Evolutionary conservation across 2,113 vertebrate species (phyloP).

Genomic region (Engraulis encrasicolus): DNA sequence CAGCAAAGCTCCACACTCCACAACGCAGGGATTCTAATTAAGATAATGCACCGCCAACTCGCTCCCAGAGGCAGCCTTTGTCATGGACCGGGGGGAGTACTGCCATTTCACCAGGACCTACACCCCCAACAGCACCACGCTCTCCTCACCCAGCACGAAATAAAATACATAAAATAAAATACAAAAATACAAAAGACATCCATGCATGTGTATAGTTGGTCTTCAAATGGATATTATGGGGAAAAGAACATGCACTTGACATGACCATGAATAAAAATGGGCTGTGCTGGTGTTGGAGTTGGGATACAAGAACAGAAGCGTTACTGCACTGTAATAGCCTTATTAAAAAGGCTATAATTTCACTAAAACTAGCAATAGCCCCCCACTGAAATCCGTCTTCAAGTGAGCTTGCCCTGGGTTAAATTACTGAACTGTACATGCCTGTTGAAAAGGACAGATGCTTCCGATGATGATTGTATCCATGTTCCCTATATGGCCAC

Average conservation of each 20-base stretch:
- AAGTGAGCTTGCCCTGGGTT: not conserved
- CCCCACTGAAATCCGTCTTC: not conserved
- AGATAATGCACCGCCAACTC: not conserved
- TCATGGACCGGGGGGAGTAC: not conserved
- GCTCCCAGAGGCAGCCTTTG: not conserved
- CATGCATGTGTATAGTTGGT: not conserved
- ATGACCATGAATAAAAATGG: not conserved
- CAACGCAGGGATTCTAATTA: conserved; percentile 15
- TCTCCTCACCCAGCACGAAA: not conserved
- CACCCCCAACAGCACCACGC: not conserved
- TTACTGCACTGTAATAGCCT: not conserved
- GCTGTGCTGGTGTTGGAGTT: not conserved
- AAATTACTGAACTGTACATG: conserved; percentile 26
- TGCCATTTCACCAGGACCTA: not conserved
- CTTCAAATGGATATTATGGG: not conserved
- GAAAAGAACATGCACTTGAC: not conserved
- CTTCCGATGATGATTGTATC: conserved; percentile 2
- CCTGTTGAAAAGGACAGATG: conserved; percentile 57
- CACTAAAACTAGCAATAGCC: not conserved
- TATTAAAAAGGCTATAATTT: not conserved
- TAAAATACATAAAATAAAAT: no score
- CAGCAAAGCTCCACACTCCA: conserved; percentile 4
- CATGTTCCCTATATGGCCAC: conserved; percentile 69
- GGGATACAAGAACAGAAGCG: not conserved
- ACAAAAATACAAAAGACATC: not conserved